phyloP scores from a whole-genome alignment of 2,113 vertebrate genomes.

The Ceyx cyanopectus region DNA sequence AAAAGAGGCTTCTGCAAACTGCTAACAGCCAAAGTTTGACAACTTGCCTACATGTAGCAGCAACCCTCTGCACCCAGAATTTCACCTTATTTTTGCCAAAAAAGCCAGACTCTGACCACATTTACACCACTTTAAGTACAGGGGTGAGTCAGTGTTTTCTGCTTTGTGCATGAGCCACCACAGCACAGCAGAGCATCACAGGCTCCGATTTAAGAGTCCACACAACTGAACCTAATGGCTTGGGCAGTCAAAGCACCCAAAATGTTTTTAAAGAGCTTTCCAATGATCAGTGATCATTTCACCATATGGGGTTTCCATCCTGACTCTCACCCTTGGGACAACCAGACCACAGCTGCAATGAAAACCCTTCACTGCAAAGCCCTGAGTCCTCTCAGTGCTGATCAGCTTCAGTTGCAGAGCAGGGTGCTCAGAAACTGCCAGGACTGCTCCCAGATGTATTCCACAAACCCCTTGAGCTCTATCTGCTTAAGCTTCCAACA shows the following conservation, averaged over 20 bases:
- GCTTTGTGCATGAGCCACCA: neutral
- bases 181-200: rapidly evolving
- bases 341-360: neutral
- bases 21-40: neutral
- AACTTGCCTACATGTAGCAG: neutral
- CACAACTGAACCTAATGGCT: neutral
- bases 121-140: neutral
- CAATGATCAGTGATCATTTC: neutral
- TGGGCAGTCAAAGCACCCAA: neutral
- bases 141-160: neutral
- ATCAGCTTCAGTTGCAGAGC: neutral
- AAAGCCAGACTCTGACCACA: neutral
- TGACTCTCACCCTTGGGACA: neutral
- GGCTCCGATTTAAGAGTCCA: neutral
- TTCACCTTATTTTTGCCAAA: neutral
- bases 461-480: neutral
- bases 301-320: neutral
- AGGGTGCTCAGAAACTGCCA: neutral
- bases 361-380: neutral
- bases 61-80: neutral
- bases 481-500: neutral
- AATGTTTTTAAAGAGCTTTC: neutral
- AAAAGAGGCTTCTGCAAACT: neutral
- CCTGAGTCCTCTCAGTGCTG: neutral
- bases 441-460: neutral